These are phyloP conservation scores for Aphelocoma californica DNA, from an alignment of 2,797 vertebrate species.

Conservation along the genomic window DNA sequence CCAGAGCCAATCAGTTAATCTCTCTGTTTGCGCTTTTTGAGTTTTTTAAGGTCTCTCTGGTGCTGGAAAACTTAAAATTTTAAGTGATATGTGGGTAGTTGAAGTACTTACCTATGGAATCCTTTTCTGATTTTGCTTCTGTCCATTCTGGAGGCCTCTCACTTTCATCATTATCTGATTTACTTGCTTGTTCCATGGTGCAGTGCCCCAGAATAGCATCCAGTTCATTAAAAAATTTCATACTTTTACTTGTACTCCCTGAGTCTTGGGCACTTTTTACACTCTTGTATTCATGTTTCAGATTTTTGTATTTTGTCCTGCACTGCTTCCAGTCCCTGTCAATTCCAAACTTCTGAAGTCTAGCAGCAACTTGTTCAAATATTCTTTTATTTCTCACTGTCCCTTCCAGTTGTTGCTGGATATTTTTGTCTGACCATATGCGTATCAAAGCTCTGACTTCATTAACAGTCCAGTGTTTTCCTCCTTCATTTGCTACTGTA, in stretches of 20 bases:
- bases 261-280: constrained; percentile 78
- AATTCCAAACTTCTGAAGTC: constrained; percentile 85
- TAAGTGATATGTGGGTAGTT: not conserved
- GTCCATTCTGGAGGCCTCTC: constrained; percentile 33
- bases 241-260: constrained; percentile 79
- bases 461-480: constrained; percentile 89
- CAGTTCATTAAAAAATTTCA: constrained; percentile 90
- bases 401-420: constrained; percentile 83
- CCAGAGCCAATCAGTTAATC: not conserved
- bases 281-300: constrained; percentile 90
- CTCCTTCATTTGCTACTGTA: constrained; percentile 82
- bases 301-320: constrained; percentile 91
- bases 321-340: constrained; percentile 92
- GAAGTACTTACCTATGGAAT: constrained; percentile 59
- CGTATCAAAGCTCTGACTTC: constrained; percentile 86
- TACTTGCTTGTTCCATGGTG: constrained; percentile 70
- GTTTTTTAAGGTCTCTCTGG: not conserved
- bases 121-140: constrained; percentile 53
- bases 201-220: constrained; percentile 85
- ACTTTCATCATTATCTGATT: constrained; percentile 53
- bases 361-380: constrained; percentile 89
- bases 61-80: not conserved
- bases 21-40: not conserved
- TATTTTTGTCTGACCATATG: constrained; percentile 84
- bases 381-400: constrained; percentile 90